Percentiles rank a stretch among this genome's conserved stretches.
Conservation (phyloP, 30 jellyfish, hydroid and myxozoan species). For the Clytia hemisphaerica region DNA sequence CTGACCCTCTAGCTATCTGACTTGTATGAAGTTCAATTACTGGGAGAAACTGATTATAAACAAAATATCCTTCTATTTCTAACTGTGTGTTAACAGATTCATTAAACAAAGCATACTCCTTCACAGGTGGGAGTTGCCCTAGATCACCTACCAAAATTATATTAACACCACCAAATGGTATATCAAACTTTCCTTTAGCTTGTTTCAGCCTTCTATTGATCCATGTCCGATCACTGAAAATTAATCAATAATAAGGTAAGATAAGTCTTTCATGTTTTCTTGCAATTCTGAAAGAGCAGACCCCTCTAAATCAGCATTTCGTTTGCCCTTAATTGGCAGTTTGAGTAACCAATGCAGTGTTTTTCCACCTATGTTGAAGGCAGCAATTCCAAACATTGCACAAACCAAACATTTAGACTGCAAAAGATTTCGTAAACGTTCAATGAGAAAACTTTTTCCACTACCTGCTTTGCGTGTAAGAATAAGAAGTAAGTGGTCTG, state of each 20-base stretch:
- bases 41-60: not conserved
- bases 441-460: slow-evolving; percentile 29
- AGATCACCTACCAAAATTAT: slow-evolving; percentile 24
- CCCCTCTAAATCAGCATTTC: slow-evolving; percentile 3
- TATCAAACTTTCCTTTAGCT: slow-evolving; percentile 13
- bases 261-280: not conserved
- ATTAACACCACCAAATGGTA: slow-evolving; percentile 21
- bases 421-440: slow-evolving; percentile 1
- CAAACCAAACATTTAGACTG: not conserved
- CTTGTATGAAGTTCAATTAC: slow-evolving; percentile 1
- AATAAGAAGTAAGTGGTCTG: not conserved
- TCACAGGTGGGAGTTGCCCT: slow-evolving; percentile 39
- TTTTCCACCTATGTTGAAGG: slow-evolving; percentile 18
- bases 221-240: slow-evolving; percentile 31
- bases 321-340: slow-evolving; percentile 15
- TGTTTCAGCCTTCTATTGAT: slow-evolving; percentile 15
- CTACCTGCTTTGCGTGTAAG: slow-evolving; percentile 22
- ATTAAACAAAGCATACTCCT: slow-evolving; percentile 10
- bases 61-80: slow-evolving; percentile 8
- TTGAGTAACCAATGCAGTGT: slow-evolving; percentile 21
- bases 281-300: not conserved
- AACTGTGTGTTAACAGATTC: not conserved
- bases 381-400: slow-evolving; percentile 24
- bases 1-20: slow-evolving; percentile 15
- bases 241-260: slow-evolving; percentile 18